phyloP scores from a whole-genome alignment of 1,140 invertebrate species.

The Meteorus sp. region DNA sequence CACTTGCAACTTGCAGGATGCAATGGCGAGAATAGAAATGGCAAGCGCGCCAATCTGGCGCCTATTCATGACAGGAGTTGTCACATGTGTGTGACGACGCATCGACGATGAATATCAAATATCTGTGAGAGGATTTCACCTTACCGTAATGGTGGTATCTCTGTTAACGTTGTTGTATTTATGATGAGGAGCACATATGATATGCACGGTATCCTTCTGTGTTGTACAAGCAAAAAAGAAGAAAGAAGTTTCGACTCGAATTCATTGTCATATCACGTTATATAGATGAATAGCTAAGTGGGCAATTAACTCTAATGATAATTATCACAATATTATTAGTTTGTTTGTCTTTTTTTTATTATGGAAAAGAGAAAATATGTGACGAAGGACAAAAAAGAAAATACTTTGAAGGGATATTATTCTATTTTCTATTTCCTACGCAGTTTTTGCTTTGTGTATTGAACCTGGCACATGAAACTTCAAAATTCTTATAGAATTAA shows the following conservation, averaged over 20 bases:
- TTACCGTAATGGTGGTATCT: no score
- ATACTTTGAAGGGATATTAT: no score
- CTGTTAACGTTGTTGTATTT: background rate
- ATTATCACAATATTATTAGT: background rate
- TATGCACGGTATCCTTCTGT: background rate
- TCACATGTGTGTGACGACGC: constrained; percentile 30
- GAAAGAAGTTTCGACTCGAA: background rate
- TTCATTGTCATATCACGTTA: background rate
- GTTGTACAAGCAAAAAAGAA: background rate
- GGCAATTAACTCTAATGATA: background rate
- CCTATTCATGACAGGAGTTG: constrained; percentile 36
- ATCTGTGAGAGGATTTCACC: background rate
- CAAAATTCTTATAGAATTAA: no score
- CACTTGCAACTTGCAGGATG: background rate
- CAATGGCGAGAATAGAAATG: constrained; percentile 41
- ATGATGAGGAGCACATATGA: background rate
- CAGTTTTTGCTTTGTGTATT: no score
- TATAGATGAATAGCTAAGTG: background rate
- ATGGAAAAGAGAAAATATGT: background rate
- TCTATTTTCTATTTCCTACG: no score
- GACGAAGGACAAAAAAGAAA: background rate
- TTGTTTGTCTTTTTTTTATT: background rate
- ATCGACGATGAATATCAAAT: constrained; percentile 13
- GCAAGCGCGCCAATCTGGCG: constrained; percentile 40
- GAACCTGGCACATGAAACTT: no score